Evolutionary conservation across 2,113 vertebrate genomes (phyloP).

Genomic region (Piprites chloris): DNA sequence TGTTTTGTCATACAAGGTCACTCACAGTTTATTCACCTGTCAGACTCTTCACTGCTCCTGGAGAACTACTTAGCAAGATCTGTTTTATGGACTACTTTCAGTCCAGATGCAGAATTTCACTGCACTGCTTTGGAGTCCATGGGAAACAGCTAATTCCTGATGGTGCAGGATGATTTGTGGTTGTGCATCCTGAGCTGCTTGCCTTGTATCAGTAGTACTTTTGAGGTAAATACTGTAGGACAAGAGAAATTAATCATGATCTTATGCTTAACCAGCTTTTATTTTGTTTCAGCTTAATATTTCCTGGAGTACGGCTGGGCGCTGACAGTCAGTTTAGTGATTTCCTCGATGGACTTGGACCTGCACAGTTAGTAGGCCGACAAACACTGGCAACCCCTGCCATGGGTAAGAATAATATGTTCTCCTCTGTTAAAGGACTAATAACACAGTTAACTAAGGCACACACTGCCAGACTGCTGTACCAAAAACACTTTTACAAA

Average conservation of each 20-base stretch:
- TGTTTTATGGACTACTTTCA: background rate
- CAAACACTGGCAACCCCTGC: slow-evolving; percentile 96
- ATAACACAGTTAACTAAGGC: background rate
- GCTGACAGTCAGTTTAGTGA: slow-evolving; percentile 97
- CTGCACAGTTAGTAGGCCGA: slow-evolving; percentile 93
- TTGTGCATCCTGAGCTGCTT: background rate
- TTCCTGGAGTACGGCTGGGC: slow-evolving; percentile 91
- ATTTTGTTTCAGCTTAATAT: slow-evolving; percentile 84
- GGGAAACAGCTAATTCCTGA: background rate
- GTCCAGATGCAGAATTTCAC: background rate
- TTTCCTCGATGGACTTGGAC: slow-evolving; percentile 95
- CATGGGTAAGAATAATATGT: slow-evolving; percentile 85
- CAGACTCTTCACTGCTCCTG: background rate
- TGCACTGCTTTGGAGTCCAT: background rate
- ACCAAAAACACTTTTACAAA: background rate
- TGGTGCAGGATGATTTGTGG: background rate
- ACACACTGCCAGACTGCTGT: background rate
- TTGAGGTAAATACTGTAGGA: background rate
- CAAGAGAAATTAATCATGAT: background rate
- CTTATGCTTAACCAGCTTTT: background rate
- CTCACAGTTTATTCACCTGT: background rate
- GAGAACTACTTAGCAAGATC: background rate
- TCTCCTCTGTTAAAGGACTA: background rate
- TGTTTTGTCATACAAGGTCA: background rate
- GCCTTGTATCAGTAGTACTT: background rate